phyloP scores from a whole-genome alignment of 2,797 vertebrate genomes.

The Cossypha dichroa region DNA sequence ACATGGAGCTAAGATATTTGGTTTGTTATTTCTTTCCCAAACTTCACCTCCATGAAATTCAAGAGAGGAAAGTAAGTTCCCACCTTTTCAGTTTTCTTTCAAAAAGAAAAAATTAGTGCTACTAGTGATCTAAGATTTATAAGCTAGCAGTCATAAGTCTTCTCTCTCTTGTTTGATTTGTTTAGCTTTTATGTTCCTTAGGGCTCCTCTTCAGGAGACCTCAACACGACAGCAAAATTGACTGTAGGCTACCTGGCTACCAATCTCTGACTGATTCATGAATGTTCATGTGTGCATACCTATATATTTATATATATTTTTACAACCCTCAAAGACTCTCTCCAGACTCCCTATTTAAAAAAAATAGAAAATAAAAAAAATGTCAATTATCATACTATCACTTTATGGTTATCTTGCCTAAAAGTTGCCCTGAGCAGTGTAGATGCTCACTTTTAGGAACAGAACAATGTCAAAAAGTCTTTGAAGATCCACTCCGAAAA shows the following conservation, averaged over 20 bases:
- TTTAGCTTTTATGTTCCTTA: conserved; percentile 20
- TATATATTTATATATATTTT: not conserved
- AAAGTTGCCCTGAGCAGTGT: conserved; percentile 64
- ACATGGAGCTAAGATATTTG: not conserved
- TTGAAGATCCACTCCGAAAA: conserved; percentile 52
- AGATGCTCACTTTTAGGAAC: conserved; percentile 62
- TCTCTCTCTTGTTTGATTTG: not conserved
- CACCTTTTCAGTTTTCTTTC: not conserved
- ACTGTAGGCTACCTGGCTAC: not conserved
- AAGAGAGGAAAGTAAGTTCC: not conserved
- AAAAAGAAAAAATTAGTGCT: conserved; percentile 15
- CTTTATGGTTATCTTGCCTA: conserved; percentile 62
- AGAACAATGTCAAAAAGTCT: conserved; percentile 69
- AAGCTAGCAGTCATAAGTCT: not conserved
- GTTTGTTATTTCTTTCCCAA: conserved; percentile 20
- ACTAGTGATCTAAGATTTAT: not conserved
- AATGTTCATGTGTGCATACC: not conserved
- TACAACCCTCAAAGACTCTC: conserved; percentile 11
- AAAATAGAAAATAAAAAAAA: not conserved
- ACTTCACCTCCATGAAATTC: not conserved
- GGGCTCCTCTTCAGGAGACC: not conserved
- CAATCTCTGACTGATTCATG: not conserved
- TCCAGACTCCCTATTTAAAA: not conserved
- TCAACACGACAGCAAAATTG: not conserved
- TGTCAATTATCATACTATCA: conserved; percentile 60